Percentiles rank a stretch among this genome's conserved stretches.
Evolutionary conservation across 2,113 vertebrate species (phyloP).

Genomic region (Coturnix japonica): DNA sequence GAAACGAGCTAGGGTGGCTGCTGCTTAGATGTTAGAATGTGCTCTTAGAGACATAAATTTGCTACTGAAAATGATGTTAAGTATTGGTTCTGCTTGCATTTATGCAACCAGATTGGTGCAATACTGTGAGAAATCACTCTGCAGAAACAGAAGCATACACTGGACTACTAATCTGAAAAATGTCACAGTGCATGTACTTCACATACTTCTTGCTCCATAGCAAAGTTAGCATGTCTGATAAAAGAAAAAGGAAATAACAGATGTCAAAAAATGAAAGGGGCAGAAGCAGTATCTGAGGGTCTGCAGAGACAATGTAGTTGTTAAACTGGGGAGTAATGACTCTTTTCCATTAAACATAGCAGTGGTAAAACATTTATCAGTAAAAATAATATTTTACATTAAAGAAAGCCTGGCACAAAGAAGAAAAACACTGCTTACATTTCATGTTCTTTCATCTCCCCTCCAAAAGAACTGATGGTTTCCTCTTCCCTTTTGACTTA

Average conservation of each 20-base stretch:
- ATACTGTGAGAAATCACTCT: neutral
- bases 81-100: neutral
- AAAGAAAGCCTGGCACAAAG: neutral
- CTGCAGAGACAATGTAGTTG: neutral
- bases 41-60: neutral
- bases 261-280: neutral
- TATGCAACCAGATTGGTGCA: neutral
- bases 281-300: neutral
- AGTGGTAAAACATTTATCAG: neutral
- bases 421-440: neutral
- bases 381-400: neutral
- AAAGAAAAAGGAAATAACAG: neutral
- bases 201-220: neutral
- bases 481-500: neutral
- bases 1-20: neutral
- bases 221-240: neutral
- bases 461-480: neutral
- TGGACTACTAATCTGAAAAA: neutral
- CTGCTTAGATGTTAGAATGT: neutral
- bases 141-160: neutral
- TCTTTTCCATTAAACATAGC: neutral
- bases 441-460: neutral
- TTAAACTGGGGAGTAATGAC: neutral
- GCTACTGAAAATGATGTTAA: neutral
- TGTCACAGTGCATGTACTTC: neutral